Percentiles rank a stretch among this genome's conserved stretches.
Evolutionary conservation across 1,140 invertebrate genomes (phyloP).

Genomic region (Manduca sexta): DNA sequence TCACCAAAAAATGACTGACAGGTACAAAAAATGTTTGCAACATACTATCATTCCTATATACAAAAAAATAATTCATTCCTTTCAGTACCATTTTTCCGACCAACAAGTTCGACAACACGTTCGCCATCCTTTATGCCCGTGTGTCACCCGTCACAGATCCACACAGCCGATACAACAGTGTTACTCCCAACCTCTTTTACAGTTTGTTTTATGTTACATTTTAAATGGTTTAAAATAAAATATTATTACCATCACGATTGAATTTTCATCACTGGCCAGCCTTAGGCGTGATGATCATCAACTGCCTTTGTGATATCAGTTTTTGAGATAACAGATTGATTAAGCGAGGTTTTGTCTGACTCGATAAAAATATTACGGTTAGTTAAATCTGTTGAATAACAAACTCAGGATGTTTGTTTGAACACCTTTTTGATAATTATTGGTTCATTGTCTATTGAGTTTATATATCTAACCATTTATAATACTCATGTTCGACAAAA

Average conservation of each 20-base stretch:
- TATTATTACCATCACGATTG: constrained; percentile 40
- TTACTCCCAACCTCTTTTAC: constrained; percentile 34
- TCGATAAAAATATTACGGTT: too few relatives aligned
- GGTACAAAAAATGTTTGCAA: too few relatives aligned
- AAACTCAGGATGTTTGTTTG: too few relatives aligned
- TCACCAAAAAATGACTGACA: too few relatives aligned
- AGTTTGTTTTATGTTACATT: constrained; percentile 49
- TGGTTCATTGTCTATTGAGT: too few relatives aligned
- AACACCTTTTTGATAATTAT: too few relatives aligned
- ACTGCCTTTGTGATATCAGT: not conserved
- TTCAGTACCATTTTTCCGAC: too few relatives aligned
- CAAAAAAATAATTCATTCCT: not conserved
- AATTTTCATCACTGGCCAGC: constrained; percentile 37
- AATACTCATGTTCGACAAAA: too few relatives aligned
- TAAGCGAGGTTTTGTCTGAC: too few relatives aligned
- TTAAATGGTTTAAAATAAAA: constrained; percentile 31
- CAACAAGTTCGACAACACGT: not conserved
- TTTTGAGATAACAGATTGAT: not conserved
- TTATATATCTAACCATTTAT: too few relatives aligned
- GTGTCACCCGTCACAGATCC: constrained; percentile 31
- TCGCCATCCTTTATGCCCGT: constrained; percentile 9
- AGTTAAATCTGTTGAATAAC: too few relatives aligned
- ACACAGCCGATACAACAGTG: constrained; percentile 33
- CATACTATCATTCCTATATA: too few relatives aligned
- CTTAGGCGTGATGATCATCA: constrained; percentile 9